Evolutionary conservation across 2,888 invertebrate genomes (phyloP), one percentile per base, ranked within the genome.

Genomic region (Plebejus anna): DNA sequence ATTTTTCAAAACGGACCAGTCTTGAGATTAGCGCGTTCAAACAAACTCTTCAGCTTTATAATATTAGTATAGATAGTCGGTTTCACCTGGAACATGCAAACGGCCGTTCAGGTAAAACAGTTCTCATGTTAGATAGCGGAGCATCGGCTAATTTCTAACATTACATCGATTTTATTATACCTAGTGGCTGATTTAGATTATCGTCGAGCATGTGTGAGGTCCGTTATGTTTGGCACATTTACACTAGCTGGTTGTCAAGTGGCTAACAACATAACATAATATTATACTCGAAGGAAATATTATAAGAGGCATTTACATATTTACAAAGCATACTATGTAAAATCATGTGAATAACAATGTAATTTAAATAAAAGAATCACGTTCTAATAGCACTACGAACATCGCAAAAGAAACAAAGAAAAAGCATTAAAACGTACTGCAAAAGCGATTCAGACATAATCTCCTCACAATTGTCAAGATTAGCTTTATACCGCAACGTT

Each of bases 21-120:
- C 47, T 47, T 9, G 47, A 47, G 47, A 47, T 47, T 47, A 47
- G 47, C 47, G 9, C 47, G 47, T 47, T 47, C 42, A 42, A 47
- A 47, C 47, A 47, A 47, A 47, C 47, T 9, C 47, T 47, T 47
- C 47, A 47, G 47, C 2, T 47, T 9, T 42, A 42, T 42, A 47
- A 47, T 47, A 47, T 47, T 47, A 47, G 47, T 47, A 47, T 47
- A 47, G 11, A 47, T 47, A 80, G 77, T 78, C 75, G 73, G 76
- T 76, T 76, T 77, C 77, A 70, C 73, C 77, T 42, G 42, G 76
- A 75, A 77, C 61, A 61, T 77, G 77, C 78, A 82, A 87, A 84
- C 84, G 87, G 86, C 87, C 87, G 88, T 89, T 87, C 85, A 84
- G 87, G 88, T 92, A 90, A 93, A 92, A 89, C 90, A 89, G 87